phyloP scores from a whole-genome alignment of 2,888 invertebrate species.

The Phrixothrix hirtus region DNA sequence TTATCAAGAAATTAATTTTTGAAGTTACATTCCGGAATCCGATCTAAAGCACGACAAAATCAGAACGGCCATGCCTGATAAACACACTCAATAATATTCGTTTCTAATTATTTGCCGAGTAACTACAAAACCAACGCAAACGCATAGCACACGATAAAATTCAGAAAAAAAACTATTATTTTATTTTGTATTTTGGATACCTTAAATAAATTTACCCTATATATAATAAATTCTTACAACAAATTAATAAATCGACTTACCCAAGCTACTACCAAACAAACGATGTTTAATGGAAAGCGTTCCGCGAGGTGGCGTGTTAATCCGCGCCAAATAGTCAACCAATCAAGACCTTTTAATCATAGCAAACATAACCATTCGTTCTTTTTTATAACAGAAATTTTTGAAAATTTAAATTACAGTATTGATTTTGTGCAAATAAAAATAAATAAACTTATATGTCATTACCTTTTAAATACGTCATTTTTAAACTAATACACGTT shows the following conservation, averaged over 20 bases:
- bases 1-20: conserved; percentile 50
- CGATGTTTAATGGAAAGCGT: conserved; percentile 45
- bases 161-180: conserved; percentile 53
- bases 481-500: too few relatives aligned
- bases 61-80: conserved; percentile 49
- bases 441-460: neutral
- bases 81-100: conserved; percentile 47
- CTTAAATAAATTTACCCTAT: conserved; percentile 47
- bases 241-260: conserved; percentile 49
- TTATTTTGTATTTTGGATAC: conserved; percentile 42
- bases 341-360: conserved; percentile 36
- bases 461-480: neutral
- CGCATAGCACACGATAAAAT: conserved; percentile 47
- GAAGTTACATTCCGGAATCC: conserved; percentile 38
- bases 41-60: conserved; percentile 41
- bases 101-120: conserved; percentile 48
- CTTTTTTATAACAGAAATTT: neutral
- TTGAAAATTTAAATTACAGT: neutral
- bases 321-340: conserved; percentile 52
- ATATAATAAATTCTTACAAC: conserved; percentile 52
- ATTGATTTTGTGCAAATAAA: neutral
- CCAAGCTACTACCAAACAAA: conserved; percentile 36
- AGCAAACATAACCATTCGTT: neutral
- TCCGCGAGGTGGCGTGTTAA: conserved; percentile 48
- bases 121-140: conserved; percentile 37